phyloP scores from a whole-genome alignment of 2,888 invertebrate species.

The Melitaea athalia region DNA sequence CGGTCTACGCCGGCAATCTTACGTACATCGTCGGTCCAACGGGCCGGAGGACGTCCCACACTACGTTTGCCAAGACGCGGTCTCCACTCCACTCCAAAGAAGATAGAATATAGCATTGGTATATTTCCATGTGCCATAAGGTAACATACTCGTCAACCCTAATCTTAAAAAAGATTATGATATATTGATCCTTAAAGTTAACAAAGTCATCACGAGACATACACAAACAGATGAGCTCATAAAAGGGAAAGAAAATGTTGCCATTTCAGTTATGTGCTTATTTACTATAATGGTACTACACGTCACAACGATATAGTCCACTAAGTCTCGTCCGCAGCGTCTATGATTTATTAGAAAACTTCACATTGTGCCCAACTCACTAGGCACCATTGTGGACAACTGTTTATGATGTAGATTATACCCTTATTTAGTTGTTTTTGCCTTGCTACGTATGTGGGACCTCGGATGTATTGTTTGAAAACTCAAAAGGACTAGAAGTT shows the following conservation, averaged over 20 bases:
- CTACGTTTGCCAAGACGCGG: too few species aligned
- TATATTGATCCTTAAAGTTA: too few species aligned
- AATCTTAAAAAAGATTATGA: too few species aligned
- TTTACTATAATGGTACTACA: slow-evolving; percentile 26
- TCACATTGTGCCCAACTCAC: slow-evolving; percentile 45
- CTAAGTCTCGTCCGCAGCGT: slow-evolving; percentile 57
- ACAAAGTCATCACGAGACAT: too few species aligned
- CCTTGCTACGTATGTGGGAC: slow-evolving; percentile 13
- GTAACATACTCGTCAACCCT: too few species aligned
- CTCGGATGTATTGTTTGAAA: slow-evolving; percentile 1
- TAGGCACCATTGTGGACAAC: slow-evolving; percentile 41
- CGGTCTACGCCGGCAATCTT: too few species aligned
- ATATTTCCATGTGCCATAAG: too few species aligned
- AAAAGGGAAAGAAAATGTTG: background rate
- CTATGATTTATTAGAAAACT: slow-evolving; percentile 59
- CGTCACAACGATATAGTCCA: slow-evolving; percentile 47
- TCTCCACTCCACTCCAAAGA: too few species aligned
- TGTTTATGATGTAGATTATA: slow-evolving; percentile 47
- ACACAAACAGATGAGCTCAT: background rate
- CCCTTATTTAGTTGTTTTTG: slow-evolving; percentile 36
- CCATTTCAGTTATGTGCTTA: background rate
- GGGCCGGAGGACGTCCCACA: too few species aligned
- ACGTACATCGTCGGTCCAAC: too few species aligned
- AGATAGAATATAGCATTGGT: too few species aligned
- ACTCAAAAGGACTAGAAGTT: slow-evolving; percentile 1